Base-by-base conservation (phyloP, 2,888 invertebrate genomes). In the Parascotia fuliginaria region DNA sequence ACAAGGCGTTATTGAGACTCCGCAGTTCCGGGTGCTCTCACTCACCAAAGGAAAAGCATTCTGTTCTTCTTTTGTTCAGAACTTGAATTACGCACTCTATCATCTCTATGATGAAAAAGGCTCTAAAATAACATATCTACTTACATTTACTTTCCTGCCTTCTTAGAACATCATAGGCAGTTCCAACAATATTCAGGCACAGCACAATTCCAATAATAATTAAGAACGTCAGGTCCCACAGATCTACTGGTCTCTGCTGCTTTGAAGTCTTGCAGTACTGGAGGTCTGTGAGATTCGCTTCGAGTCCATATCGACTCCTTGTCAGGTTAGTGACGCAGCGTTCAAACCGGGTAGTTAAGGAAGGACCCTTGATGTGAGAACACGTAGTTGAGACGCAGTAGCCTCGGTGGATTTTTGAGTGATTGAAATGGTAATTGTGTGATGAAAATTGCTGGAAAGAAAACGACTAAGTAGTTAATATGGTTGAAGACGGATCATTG, bases 371-470 rank as follows among this genome's bases (percentile, higher is more conserved):
- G 15, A 71, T 37, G 38, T 65, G 67, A 0, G 51, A 42, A 55
- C 85, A 83, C 4, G 77, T 72, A 16, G 73, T 51, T 13, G 70
- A 54, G 13, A 85, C 53, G 55, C 85, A 85, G 55, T 76, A 71
- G 9, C 85, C 85, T 11, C 87, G 79, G 59, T 86, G 81, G 3
- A 87, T 60, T 11, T 67, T 70, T 0, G 79, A 74, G 60, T 79
- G 85, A 60, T 87, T 79, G 74, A 83, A 87, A 55, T 79, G 64
- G 31, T 67, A 74, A 1, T 55, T 64, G 42, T 76, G 68, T 0
- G 61, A 51, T 0, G 85, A 82, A 55, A 75, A 75, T 32, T 70
- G 60, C 86, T 86, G 73, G 0, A 47, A 63, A 3, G 4, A 24
- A 40, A 32, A 9, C 9, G n/a, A n/a, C 1, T n/a, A 16, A 11